Evolutionary conservation across 2,113 vertebrate species (phyloP).

Genomic region (Parotia lawesii): DNA sequence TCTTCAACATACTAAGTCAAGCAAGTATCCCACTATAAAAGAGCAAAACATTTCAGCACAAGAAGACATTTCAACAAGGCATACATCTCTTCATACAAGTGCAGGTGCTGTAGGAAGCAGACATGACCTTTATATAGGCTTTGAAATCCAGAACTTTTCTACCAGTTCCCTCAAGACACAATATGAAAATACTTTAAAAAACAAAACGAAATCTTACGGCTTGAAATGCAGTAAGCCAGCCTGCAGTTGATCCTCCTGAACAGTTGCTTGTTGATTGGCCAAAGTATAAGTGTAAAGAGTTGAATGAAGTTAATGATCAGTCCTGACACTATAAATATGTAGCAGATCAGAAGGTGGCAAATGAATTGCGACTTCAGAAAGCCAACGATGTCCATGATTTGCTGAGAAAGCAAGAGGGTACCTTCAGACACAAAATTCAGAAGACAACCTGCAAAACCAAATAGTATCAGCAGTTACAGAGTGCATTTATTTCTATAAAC

Average conservation of each 20-base stretch:
- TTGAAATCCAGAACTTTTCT: background rate
- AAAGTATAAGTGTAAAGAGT: constrained; percentile 84
- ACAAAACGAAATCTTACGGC: constrained; percentile 81
- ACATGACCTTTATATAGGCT: background rate
- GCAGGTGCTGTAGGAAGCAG: background rate
- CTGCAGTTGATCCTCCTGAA: constrained; percentile 90
- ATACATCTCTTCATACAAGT: background rate
- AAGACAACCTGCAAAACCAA: constrained; percentile 60
- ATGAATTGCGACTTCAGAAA: constrained; percentile 91
- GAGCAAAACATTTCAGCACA: background rate
- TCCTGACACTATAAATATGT: constrained; percentile 91
- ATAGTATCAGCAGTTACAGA: background rate
- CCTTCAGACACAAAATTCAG: constrained; percentile 39
- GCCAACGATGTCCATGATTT: constrained; percentile 82
- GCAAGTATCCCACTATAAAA: background rate
- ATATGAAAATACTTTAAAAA: background rate
- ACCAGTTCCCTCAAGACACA: background rate
- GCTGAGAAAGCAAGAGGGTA: background rate
- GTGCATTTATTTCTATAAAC: background rate
- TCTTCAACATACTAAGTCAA: background rate
- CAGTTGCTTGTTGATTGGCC: constrained; percentile 88
- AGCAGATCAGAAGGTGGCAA: constrained; percentile 89
- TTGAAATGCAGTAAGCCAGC: constrained; percentile 87
- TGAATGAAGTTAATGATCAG: constrained; percentile 90
- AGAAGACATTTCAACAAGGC: background rate